Evolutionary conservation across 2,888 invertebrate genomes (phyloP), one percentile per base, ranked within the genome.

Genomic region (Ditylenchus weischeri): DNA sequence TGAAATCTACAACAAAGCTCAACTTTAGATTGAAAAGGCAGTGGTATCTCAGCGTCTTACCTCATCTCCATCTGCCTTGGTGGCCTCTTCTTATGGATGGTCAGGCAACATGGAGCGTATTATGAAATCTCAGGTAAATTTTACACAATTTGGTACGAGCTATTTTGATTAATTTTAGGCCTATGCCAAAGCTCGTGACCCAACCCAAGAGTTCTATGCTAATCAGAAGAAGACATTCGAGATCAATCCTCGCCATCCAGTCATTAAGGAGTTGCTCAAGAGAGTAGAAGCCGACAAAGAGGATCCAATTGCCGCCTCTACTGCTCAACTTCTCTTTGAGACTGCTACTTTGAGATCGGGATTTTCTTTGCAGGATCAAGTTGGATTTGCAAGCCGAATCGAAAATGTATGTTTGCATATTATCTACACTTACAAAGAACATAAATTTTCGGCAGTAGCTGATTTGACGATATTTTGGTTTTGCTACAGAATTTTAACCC

Each of bases 31-130:
- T 75, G 86, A 88, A 69, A 92, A 91, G 84, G 91, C 91, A 0
- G 87, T 88, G 64, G 87, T 95, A 35, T 94, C 94, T 3, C 91
- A 93, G 78, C 88, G 94, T 67, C 87, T 96, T 68, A 89, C 90
- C 69, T 90, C 89, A 81, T 94, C 95, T 10, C 96, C 96, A 0
- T 94, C 93, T 84, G 96, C 94, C 63, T 87, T 98, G 63, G 93
- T 95, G 60, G 96, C 96, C 74, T 90, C 91, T 69, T 90, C 91
- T 87, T 96, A 93, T 86, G 95, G 95, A 76, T 96, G 95, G 95
- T 94, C 95, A 78, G 96, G 95, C 80, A 96, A 96, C 86, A 96
- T 98, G 96, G 96, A 96, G 86, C 88, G 96, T 62, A 88, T 96
- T 74, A 93, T 95, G 72, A 84, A 83, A 70, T 84, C 85, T 10